phyloP scores from a whole-genome alignment of 2,797 vertebrate species.

The Ambastaia sidthimunki region DNA sequence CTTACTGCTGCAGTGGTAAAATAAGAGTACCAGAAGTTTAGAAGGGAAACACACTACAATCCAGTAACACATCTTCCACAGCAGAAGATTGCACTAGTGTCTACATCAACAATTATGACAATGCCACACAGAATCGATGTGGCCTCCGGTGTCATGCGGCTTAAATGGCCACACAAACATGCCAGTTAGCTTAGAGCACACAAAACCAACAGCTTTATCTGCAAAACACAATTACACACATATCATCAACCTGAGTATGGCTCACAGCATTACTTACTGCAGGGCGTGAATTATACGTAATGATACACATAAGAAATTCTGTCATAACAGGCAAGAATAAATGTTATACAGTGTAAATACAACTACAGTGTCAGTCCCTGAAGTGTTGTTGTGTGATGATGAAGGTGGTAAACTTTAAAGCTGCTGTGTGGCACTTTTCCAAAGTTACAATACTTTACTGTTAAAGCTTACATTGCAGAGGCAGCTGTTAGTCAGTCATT shows the following conservation, averaged over 20 bases:
- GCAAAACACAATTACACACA: constrained; percentile 33
- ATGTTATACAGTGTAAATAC: constrained; percentile 7
- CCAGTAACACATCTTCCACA: constrained; percentile 38
- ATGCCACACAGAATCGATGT: constrained; percentile 63
- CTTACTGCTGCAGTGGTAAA: constrained; percentile 15
- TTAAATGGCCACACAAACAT: constrained; percentile 59
- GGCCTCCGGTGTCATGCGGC: constrained; percentile 61
- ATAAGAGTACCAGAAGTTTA: background rate
- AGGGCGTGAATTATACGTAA: constrained; percentile 17
- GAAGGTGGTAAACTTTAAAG: background rate
- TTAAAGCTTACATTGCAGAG: no score
- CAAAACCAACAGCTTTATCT: constrained; percentile 41
- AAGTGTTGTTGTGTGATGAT: background rate
- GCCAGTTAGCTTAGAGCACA: constrained; percentile 37
- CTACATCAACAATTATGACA: constrained; percentile 69
- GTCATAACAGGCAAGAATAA: background rate
- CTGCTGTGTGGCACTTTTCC: no score
- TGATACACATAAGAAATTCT: constrained; percentile 14
- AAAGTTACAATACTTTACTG: no score
- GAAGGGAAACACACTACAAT: constrained; percentile 23
- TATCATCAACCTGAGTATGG: constrained; percentile 53
- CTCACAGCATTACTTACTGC: constrained; percentile 35
- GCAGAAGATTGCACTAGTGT: constrained; percentile 55
- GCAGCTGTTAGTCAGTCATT: no score
- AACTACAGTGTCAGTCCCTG: background rate